phyloP scores from a whole-genome alignment of 1,140 invertebrate genomes.

The Ips nitidus region DNA sequence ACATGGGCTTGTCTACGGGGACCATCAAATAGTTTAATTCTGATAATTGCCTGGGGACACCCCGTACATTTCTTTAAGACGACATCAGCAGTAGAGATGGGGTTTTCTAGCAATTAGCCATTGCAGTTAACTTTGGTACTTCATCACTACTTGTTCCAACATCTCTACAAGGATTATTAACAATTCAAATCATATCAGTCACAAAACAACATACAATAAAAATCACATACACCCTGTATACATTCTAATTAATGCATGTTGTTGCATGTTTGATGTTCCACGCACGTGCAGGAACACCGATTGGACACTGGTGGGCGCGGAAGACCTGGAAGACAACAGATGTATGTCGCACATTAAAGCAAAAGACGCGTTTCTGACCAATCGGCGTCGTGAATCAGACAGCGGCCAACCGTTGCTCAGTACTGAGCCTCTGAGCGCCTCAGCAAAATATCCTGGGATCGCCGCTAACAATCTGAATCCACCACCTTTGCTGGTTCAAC shows the following conservation, averaged over 20 bases:
- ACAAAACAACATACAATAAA: too few relatives aligned
- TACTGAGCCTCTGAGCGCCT: not conserved
- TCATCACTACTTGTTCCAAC: too few relatives aligned
- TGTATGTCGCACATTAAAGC: slow-evolving; percentile 7
- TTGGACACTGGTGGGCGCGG: slow-evolving; percentile 42
- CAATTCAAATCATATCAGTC: too few relatives aligned
- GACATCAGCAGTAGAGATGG: too few relatives aligned
- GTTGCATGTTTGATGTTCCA: slow-evolving; percentile 43
- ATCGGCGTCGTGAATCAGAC: slow-evolving; percentile 4
- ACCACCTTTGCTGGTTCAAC: not conserved
- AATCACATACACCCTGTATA: not conserved
- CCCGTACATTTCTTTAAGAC: too few relatives aligned
- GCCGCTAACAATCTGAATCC: not conserved
- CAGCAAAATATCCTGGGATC: not conserved
- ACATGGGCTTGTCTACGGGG: too few relatives aligned
- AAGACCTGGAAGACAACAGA: slow-evolving; percentile 33
- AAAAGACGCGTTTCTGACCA: slow-evolving; percentile 11
- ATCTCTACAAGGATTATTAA: too few relatives aligned
- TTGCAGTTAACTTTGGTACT: too few relatives aligned
- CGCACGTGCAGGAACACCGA: slow-evolving; percentile 40
- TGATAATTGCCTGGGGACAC: too few relatives aligned
- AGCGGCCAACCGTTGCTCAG: slow-evolving; percentile 15
- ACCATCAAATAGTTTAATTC: too few relatives aligned
- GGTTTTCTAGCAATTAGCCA: too few relatives aligned
- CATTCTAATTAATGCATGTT: slow-evolving; percentile 38